A percentile compares a stretch with the other conserved stretches of the same genome.
phyloP scores from a whole-genome alignment of 2,888 invertebrate genomes.

The Melieria picta region DNA sequence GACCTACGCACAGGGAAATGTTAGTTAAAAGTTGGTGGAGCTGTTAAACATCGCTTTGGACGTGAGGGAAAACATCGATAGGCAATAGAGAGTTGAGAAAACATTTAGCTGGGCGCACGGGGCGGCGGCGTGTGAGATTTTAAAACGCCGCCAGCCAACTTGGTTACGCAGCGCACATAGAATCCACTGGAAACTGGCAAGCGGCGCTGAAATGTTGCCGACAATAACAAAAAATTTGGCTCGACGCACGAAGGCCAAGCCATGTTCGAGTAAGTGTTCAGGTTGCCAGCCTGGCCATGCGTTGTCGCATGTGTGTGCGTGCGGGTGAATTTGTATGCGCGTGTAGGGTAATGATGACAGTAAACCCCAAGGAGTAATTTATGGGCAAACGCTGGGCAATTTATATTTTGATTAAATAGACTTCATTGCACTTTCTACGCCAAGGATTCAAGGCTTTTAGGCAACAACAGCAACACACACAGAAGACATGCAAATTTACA shows the following conservation, averaged over 20 bases:
- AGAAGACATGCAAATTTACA: not conserved
- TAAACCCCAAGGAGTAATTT: constrained; percentile 5
- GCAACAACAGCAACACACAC: not conserved
- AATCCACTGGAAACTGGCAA: too few relatives aligned
- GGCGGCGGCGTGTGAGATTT: not conserved
- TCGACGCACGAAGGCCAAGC: too few relatives aligned
- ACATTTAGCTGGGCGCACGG: not conserved
- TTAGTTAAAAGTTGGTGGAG: not conserved
- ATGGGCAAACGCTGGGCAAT: not conserved
- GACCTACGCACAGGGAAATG: constrained; percentile 1
- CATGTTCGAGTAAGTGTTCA: too few relatives aligned
- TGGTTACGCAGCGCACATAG: too few relatives aligned
- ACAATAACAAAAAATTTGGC: too few relatives aligned
- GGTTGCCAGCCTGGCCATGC: too few relatives aligned
- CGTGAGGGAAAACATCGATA: too few relatives aligned
- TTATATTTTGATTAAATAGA: constrained; percentile 6
- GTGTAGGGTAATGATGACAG: not conserved
- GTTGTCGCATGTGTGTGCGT: too few relatives aligned
- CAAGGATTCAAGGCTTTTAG: not conserved
- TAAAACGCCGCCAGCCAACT: too few relatives aligned
- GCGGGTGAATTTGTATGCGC: too few relatives aligned
- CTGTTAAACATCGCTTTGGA: not conserved
- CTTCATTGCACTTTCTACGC: not conserved
- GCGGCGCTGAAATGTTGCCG: too few relatives aligned
- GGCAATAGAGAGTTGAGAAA: not conserved